Percentiles rank a stretch among this genome's conserved stretches.
Conservation (phyloP, 2,888 invertebrate genomes). For the Tenthredo mesomela region DNA sequence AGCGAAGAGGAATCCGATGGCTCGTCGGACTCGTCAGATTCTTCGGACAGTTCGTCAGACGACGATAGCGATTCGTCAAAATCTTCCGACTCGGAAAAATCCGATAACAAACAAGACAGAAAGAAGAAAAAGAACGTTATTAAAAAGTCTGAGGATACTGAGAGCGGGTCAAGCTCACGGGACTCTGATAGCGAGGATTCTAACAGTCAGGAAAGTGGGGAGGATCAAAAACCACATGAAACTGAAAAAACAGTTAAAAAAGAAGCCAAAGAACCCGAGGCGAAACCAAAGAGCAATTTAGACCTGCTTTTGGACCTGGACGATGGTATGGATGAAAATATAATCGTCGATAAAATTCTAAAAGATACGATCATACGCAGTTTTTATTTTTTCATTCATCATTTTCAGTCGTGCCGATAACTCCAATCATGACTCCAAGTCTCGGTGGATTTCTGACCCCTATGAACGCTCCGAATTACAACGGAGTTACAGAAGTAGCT, state of each 20-base stretch:
- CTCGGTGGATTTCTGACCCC: slow-evolving; percentile 89
- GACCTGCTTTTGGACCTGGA: slow-evolving; percentile 92
- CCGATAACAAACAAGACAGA: slow-evolving; percentile 38
- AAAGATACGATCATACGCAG: neutral
- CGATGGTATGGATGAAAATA: slow-evolving; percentile 79
- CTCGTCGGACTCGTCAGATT: slow-evolving; percentile 78
- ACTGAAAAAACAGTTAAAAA: slow-evolving; percentile 62
- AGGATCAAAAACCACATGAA: slow-evolving; percentile 58
- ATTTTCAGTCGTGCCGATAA: slow-evolving; percentile 81
- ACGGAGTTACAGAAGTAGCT: slow-evolving; percentile 79
- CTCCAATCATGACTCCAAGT: slow-evolving; percentile 91
- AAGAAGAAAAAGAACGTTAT: slow-evolving; percentile 62
- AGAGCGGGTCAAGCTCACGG: slow-evolving; percentile 70
- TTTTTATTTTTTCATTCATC: slow-evolving; percentile 4
- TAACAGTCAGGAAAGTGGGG: slow-evolving; percentile 64
- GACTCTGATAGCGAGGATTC: slow-evolving; percentile 69
- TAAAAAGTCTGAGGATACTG: slow-evolving; percentile 66
- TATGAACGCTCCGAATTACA: slow-evolving; percentile 72
- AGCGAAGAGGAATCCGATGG: slow-evolving; percentile 78
- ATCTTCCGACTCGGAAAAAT: slow-evolving; percentile 62
- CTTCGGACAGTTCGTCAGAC: slow-evolving; percentile 66
- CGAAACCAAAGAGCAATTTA: slow-evolving; percentile 84
- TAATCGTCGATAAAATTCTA: slow-evolving; percentile 26
- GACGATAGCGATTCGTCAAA: slow-evolving; percentile 72
- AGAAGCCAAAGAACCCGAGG: slow-evolving; percentile 71